Percentiles rank a stretch among this genome's conserved stretches.
These are phyloP conservation scores for Pogonomyrmex californicus DNA, from an alignment of 1,140 invertebrate species.

Conservation along the genomic window DNA sequence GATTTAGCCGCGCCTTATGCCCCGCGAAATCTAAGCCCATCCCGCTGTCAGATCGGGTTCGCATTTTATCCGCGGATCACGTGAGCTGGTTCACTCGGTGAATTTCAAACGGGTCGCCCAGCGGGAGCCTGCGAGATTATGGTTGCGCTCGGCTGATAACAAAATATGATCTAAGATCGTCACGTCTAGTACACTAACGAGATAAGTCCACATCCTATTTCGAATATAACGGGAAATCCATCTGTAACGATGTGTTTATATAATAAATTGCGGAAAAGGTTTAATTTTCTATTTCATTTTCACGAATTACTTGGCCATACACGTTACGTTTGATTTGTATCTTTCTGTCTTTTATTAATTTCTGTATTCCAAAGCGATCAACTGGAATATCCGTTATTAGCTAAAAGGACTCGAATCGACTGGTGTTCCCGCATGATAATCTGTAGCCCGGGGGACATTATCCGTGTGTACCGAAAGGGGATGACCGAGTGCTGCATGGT, in stretches of 20 bases:
- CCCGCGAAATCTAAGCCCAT: constrained; percentile 61
- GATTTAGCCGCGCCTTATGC: constrained; percentile 70
- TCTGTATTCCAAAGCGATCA: neutral
- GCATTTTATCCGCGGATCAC: constrained; percentile 73
- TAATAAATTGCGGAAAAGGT: neutral
- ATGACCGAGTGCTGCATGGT: neutral
- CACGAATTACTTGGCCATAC: no score
- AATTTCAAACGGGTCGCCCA: constrained; percentile 69
- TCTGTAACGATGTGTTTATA: neutral
- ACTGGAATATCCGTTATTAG: neutral
- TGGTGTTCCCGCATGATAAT: constrained; percentile 1
- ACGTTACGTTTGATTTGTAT: neutral
- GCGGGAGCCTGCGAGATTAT: constrained; percentile 39
- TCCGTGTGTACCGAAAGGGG: constrained; percentile 20
- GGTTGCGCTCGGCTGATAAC: neutral
- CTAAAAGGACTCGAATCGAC: neutral
- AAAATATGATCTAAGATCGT: neutral
- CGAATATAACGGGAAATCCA: neutral
- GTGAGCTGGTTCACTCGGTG: constrained; percentile 57
- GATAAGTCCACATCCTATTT: neutral
- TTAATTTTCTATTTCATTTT: neutral
- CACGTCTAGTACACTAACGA: neutral
- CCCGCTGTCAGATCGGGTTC: constrained; percentile 77
- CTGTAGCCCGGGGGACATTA: neutral
- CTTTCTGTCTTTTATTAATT: neutral